Percentiles rank a stretch among this genome's conserved stretches.
Evolutionary conservation across 2,113 vertebrate species (phyloP).

Genomic region (Apaloderma vittatum): DNA sequence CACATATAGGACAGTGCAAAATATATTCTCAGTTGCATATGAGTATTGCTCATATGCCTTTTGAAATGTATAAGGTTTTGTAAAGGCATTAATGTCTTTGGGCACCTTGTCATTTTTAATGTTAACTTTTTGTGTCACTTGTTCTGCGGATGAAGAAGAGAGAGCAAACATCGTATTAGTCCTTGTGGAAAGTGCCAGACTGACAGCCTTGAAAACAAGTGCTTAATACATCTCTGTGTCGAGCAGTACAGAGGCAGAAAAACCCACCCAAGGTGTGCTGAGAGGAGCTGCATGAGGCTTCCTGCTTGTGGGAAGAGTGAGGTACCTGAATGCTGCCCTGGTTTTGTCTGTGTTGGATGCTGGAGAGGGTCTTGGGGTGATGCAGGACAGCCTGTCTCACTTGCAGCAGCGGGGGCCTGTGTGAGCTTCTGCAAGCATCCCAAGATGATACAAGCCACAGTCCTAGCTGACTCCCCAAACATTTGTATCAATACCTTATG

Average conservation of each 20-base stretch:
- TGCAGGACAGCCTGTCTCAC: background rate
- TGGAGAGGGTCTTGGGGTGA: background rate
- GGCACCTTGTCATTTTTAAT: slow-evolving; percentile 1
- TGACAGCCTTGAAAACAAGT: background rate
- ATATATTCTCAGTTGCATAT: background rate
- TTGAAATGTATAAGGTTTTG: background rate
- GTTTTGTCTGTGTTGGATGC: accelerated
- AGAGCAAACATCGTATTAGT: background rate
- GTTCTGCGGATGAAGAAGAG: background rate
- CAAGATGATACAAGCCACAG: background rate
- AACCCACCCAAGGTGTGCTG: background rate
- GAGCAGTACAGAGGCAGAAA: background rate
- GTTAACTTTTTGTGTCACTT: background rate
- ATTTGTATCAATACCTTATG: background rate
- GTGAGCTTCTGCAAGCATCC: background rate
- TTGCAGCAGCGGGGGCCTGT: background rate
- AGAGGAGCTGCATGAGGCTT: background rate
- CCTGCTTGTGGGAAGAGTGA: background rate
- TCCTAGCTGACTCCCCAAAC: background rate
- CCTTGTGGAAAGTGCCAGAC: background rate
- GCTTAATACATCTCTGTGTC: background rate
- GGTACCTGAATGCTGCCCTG: background rate
- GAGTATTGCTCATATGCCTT: background rate
- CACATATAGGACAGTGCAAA: background rate
- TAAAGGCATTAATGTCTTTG: background rate